These are phyloP conservation scores for Salvelinus sp. DNA, from an alignment of 2,113 vertebrate species.

Conservation along the genomic window DNA sequence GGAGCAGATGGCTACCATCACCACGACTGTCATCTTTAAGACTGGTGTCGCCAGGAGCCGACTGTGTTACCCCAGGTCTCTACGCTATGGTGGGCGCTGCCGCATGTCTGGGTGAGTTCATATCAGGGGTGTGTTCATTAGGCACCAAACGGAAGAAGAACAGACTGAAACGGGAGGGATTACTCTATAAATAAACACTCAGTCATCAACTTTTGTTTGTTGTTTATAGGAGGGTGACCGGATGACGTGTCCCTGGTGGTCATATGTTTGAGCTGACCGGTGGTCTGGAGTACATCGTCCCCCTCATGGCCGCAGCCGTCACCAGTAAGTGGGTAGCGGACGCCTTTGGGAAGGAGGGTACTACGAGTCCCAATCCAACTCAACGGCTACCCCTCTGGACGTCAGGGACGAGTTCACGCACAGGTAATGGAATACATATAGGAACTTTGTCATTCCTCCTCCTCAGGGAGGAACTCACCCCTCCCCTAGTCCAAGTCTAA, in stretches of 20 bases:
- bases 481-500: too few species aligned
- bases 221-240: constrained; percentile 89
- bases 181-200: neutral
- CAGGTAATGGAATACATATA: too few species aligned
- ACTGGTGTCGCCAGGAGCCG: constrained; percentile 96
- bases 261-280: constrained; percentile 99
- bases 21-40: constrained; percentile 96
- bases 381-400: constrained; percentile 93
- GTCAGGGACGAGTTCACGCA: constrained; percentile 91
- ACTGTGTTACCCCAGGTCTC: constrained; percentile 94
- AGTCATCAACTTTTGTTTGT: neutral
- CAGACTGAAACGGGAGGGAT: neutral
- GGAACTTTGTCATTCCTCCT: too few species aligned
- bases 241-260: constrained; percentile 97
- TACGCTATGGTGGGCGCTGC: constrained; percentile 98
- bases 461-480: too few species aligned
- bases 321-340: constrained; percentile 99
- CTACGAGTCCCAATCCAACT: constrained; percentile 97
- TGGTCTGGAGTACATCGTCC: constrained; percentile 96
- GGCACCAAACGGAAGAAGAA: neutral
- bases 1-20: constrained; percentile 97
- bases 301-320: constrained; percentile 95
- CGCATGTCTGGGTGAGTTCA: constrained; percentile 92
- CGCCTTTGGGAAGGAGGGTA: constrained; percentile 98
- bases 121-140: too few species aligned